Base-by-base conservation (phyloP, 2,113 vertebrate species). In the Neolamprologus brichardi region DNA sequence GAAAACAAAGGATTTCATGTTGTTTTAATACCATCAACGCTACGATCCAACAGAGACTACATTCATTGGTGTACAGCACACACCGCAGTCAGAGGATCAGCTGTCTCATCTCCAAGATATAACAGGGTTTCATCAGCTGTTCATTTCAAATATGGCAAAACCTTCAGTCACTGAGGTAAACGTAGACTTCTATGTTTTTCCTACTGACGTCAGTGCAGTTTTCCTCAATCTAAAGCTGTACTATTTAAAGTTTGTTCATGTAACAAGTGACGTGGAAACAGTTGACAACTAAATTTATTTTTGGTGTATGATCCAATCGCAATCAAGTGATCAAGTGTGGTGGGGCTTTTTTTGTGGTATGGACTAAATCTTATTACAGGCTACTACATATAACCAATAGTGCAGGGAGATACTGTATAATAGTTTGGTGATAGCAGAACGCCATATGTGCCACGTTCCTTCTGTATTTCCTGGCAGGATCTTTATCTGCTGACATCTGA, bases 271-370 rank as follows among this genome's bases (percentile, higher is more conserved):
- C 2, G 10, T 30, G 25, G 44, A 77, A 46, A 32, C 15, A 49
- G 41, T 32, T 46, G 15, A 75, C 44, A 32, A 32, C 25, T 30
- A 77, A 7, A 49, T 51, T 51, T 77, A 30, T 13, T 77, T 77
- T 77, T 51, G 44, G 4, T 46, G 23, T 18, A 30, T 49, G 25
- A 32, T n/a, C 72, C 1, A 51, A 32, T 30, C 3, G 9, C 15
- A 11, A 75, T 75, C 70, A 75, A 28, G 70, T 75, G 70, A 75
- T 49, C 39, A 18, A 28, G 9, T 49, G 41, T 77, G 70, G 23
- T n/a, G 30, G 58, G 5, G 0, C 0, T 7, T 49, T 11, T 46
- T 44, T 25, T 75, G 2, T 49, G 4, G 23, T 77, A 49, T 49
- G 41, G 44, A 13, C 25, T 30, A 28, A 75, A 75, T 46, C 4